Base-by-base conservation (phyloP, 2,797 vertebrate species). In the Trachurus trachurus region DNA sequence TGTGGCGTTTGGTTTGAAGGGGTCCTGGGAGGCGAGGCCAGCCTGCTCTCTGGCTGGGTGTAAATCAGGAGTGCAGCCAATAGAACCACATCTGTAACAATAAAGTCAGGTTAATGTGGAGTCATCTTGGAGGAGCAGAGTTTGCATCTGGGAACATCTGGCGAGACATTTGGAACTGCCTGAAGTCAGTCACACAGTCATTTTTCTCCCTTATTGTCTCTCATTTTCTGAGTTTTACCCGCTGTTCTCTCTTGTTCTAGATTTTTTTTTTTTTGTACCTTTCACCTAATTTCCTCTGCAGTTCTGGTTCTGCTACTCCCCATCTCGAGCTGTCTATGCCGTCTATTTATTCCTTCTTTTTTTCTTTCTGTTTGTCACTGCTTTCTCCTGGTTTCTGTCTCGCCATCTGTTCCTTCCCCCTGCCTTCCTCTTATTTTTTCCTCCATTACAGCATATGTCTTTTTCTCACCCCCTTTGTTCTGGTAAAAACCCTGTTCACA, bases 51-150 rank as follows among this genome's bases (percentile, higher is more conserved):
- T 76, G 84, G 71, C 75, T 71, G 85, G 70, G 81, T 87, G 89
- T 93, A 93, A 92, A 94, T 93, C 90, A 92, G 62, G 59, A 77
- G 54, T 53, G 73, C 71, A 81, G 88, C 88, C 88, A 90, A 87
- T 89, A 92, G 88, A 80, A 71, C 73, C 86, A 92, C 90, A 94
- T 94, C 91, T 94, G 92, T 94, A 92, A 92, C 84, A 93, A 94
- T 93, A 93, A 92, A 88, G 84, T 77, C 81, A 89, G 88, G 91
- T 92, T 92, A 87, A 89, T 87, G 85, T 83, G 81, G 69, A 83
- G 87, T 75, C 84, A 80, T 92, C 79, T 78, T 83, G 53, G 58
- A 81, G 61, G 74, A 91, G 78, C 81, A 84, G 66, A 74, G 85
- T 89, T 84, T 82, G 85, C 67, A 78, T 89, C 76, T 79, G 69